Percentiles rank a stretch among this genome's conserved stretches.
Conservation (phyloP, 2,797 vertebrate species). For the Acanthiza pusilla region DNA sequence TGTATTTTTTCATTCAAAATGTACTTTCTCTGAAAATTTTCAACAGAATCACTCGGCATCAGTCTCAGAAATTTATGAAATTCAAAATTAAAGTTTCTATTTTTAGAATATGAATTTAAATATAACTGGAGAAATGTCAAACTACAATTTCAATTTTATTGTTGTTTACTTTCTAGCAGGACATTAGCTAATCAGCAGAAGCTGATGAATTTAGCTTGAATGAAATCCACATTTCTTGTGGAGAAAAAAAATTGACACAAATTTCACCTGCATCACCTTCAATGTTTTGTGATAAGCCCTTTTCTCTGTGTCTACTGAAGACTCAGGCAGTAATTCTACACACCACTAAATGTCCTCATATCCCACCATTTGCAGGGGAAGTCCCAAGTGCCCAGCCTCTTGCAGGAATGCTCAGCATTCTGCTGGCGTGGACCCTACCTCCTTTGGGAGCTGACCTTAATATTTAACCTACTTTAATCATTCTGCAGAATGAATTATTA, state of each 20-base stretch:
- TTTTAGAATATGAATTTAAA: neutral
- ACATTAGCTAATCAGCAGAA: neutral
- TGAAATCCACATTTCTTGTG: neutral
- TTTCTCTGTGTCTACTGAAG: neutral
- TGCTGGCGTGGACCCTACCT: neutral
- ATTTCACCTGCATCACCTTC: neutral
- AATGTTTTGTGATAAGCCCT: neutral
- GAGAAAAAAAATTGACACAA: neutral
- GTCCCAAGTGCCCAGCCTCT: neutral
- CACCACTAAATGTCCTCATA: neutral
- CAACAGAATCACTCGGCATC: neutral
- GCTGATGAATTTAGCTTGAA: neutral
- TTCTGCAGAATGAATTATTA: neutral
- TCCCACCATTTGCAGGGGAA: neutral
- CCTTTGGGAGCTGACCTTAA: conserved; percentile 19
- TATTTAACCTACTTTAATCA: conserved; percentile 18
- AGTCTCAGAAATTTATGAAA: neutral
- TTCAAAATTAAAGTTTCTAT: neutral
- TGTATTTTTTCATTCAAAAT: neutral
- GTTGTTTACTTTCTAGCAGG: neutral
- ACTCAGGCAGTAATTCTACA: neutral
- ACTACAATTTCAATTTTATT: neutral
- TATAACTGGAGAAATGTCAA: neutral
- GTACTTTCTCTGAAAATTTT: neutral
- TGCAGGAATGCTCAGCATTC: conserved; percentile 25